phyloP scores from a whole-genome alignment of 2,113 vertebrate genomes.

The Melanostigma gelatinosum region DNA sequence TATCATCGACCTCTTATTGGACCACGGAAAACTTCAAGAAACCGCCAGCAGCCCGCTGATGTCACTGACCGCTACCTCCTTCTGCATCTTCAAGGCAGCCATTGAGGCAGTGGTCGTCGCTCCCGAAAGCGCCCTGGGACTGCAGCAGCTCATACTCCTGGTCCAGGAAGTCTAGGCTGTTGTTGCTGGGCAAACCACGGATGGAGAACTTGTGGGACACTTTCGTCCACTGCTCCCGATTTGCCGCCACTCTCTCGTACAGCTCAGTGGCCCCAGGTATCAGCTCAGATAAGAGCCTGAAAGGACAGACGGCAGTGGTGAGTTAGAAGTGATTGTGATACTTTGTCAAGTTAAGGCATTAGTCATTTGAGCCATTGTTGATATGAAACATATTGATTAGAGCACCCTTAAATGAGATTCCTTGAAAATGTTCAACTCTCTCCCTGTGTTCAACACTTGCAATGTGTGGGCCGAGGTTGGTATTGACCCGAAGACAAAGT shows the following conservation, averaged over 20 bases:
- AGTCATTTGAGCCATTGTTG: not conserved
- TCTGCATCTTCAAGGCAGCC: slow-evolving; percentile 87
- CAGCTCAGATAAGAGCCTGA: slow-evolving; percentile 92
- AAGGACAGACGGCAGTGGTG: slow-evolving; percentile 13
- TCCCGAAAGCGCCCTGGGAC: slow-evolving; percentile 83
- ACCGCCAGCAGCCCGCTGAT: not conserved
- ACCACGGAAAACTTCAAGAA: slow-evolving; percentile 58
- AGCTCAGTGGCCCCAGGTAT: slow-evolving; percentile 90
- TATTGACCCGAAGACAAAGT: not conserved
- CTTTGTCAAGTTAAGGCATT: not conserved
- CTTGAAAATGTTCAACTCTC: not conserved
- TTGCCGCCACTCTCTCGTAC: slow-evolving; percentile 92
- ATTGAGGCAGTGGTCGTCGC: slow-evolving; percentile 85
- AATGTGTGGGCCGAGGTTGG: not conserved
- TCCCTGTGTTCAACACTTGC: not conserved
- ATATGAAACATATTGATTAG: not conserved
- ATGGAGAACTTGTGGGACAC: slow-evolving; percentile 98
- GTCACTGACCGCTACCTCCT: slow-evolving; percentile 74
- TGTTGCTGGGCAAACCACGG: slow-evolving; percentile 96
- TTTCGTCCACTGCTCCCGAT: slow-evolving; percentile 96
- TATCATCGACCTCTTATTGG: slow-evolving; percentile 65
- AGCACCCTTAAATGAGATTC: not conserved
- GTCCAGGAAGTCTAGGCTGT: slow-evolving; percentile 96
- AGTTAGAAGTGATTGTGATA: not conserved
- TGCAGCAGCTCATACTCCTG: slow-evolving; percentile 94